These are phyloP conservation scores for Carollia perspicillata DNA, from an alignment of 2,113 vertebrate genomes.

Conservation along the genomic window DNA sequence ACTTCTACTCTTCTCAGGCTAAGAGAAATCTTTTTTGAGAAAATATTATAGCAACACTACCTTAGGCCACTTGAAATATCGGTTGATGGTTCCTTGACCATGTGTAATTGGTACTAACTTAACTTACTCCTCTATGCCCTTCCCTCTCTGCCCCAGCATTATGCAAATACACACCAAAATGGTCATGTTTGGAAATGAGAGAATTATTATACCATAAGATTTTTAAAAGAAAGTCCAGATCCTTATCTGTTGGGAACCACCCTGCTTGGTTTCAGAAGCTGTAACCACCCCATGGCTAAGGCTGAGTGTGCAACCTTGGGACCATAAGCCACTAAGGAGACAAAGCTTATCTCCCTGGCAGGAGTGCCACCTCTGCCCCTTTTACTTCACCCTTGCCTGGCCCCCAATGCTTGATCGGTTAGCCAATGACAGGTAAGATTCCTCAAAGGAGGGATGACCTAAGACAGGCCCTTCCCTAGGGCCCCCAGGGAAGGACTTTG, in stretches of 20 bases:
- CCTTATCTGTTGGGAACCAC: not conserved
- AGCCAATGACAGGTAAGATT: too few species aligned
- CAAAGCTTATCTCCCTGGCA: too few species aligned
- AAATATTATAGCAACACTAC: conserved; percentile 19
- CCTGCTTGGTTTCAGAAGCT: too few species aligned
- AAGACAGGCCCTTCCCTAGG: too few species aligned
- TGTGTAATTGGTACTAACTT: not conserved
- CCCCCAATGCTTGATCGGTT: too few species aligned
- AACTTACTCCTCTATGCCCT: not conserved
- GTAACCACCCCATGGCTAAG: too few species aligned
- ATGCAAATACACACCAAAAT: not conserved
- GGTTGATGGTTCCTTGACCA: not conserved
- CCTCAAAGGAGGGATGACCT: too few species aligned
- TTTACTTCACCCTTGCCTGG: too few species aligned
- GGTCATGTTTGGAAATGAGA: not conserved
- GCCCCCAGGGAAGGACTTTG: too few species aligned
- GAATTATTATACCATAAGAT: not conserved
- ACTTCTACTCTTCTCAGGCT: not conserved
- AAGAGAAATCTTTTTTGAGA: conserved; percentile 42
- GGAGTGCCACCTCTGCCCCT: too few species aligned
- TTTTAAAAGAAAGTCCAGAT: not conserved
- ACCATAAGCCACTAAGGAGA: too few species aligned
- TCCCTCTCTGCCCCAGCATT: not conserved
- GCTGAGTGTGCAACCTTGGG: too few species aligned
- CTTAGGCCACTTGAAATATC: not conserved